Evolutionary conservation across 2,113 vertebrate genomes (phyloP).

Genomic region (Heloderma charlesbogerti): DNA sequence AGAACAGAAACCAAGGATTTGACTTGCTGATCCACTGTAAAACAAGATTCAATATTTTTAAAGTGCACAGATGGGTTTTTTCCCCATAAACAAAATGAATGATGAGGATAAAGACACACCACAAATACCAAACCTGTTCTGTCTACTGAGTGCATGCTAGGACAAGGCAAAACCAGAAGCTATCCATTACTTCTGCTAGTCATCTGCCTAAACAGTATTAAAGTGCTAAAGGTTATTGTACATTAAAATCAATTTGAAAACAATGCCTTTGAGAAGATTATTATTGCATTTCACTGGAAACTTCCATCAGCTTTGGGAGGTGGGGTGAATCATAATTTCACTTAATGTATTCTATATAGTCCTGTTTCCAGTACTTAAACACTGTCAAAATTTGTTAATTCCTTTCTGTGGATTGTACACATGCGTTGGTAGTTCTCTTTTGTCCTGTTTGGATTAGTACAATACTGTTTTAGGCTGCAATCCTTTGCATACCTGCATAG

Average conservation of each 20-base stretch:
- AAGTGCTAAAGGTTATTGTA: not conserved
- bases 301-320: not conserved
- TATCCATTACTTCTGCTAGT: not conserved
- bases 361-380: not conserved
- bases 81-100: not conserved
- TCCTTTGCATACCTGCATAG: no score
- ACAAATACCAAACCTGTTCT: not conserved
- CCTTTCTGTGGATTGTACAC: not conserved
- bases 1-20: conserved; percentile 87
- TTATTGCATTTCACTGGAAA: not conserved
- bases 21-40: conserved; percentile 83
- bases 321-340: not conserved
- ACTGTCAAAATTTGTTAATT: not conserved
- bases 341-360: not conserved
- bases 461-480: not conserved
- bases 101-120: not conserved
- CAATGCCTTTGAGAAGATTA: not conserved
- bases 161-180: not conserved
- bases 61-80: accelerated
- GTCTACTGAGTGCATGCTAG: not conserved
- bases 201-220: not conserved
- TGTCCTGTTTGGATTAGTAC: not conserved
- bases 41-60: not conserved
- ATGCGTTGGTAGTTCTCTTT: not conserved
- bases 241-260: not conserved